phyloP scores from a whole-genome alignment of 2,888 invertebrate species.

The Synergus laeviventris region DNA sequence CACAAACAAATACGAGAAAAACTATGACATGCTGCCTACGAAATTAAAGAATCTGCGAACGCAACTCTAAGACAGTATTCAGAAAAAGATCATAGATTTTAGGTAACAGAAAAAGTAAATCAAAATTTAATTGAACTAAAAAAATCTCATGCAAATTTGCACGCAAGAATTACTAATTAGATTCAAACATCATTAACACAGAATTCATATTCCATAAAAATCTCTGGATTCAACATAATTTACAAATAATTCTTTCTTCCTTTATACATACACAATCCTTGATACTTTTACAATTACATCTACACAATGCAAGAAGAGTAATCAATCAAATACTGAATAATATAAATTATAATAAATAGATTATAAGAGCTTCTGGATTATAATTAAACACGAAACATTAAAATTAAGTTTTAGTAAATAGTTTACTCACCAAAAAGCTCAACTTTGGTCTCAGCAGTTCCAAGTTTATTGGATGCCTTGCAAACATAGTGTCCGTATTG shows the following conservation, averaged over 20 bases:
- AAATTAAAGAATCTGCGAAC: constrained; percentile 41
- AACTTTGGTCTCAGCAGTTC: constrained; percentile 86
- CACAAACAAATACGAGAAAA: constrained; percentile 72
- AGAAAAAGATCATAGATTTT: not conserved
- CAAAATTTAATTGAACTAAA: not conserved
- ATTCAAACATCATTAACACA: constrained; percentile 6
- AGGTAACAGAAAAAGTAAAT: not conserved
- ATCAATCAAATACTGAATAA: not conserved
- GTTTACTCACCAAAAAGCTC: constrained; percentile 86
- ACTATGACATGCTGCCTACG: constrained; percentile 72
- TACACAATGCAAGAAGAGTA: not conserved
- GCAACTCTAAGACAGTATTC: constrained; percentile 36
- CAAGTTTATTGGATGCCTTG: constrained; percentile 92
- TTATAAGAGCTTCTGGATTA: not conserved
- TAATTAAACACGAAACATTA: not conserved
- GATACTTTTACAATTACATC: not conserved
- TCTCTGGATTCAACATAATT: not conserved
- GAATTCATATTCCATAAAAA: not conserved
- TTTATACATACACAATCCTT: not conserved
- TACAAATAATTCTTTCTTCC: not conserved
- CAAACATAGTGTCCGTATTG: constrained; percentile 92
- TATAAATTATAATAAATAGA: not conserved
- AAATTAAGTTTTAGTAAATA: not conserved
- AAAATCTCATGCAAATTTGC: constrained; percentile 28
- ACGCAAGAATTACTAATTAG: not conserved